phyloP scores from a whole-genome alignment of 2,797 vertebrate species.

The Hemitrygon akajei region DNA sequence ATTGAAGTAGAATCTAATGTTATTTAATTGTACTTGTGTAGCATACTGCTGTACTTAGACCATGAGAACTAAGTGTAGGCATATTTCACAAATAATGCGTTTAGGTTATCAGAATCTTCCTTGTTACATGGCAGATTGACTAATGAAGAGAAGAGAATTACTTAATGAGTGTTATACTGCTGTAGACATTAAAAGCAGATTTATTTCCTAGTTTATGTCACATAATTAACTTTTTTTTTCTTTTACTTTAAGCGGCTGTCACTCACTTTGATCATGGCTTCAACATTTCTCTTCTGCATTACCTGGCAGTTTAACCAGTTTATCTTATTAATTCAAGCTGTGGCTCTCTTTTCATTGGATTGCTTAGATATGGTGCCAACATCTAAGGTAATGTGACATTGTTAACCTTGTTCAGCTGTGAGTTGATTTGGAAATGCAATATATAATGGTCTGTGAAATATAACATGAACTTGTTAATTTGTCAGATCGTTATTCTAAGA shows the following conservation, averaged over 20 bases:
- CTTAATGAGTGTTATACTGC: neutral
- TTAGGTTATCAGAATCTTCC: neutral
- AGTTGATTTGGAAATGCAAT: neutral
- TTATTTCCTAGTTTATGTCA: neutral
- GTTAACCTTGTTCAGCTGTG: neutral
- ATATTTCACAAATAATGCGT: neutral
- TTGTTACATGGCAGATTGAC: neutral
- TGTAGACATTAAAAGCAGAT: neutral
- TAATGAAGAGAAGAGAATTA: neutral
- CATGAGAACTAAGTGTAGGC: neutral
- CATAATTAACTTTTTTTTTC: slow-evolving; percentile 40
- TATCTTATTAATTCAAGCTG: slow-evolving; percentile 82
- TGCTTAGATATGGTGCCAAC: slow-evolving; percentile 72
- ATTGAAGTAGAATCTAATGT: neutral
- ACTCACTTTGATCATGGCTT: slow-evolving; percentile 72
- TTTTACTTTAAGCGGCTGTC: slow-evolving; percentile 67
- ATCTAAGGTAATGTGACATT: slow-evolving; percentile 62
- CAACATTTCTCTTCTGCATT: slow-evolving; percentile 84
- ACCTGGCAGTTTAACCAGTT: slow-evolving; percentile 99
- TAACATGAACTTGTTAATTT: neutral
- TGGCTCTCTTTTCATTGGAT: slow-evolving; percentile 79
- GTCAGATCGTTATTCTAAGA: neutral
- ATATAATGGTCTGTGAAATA: neutral
- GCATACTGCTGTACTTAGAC: neutral
- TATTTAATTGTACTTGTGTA: neutral